Conservation (phyloP, 2,113 vertebrate species). For the Microcebus griseorufus region DNA sequence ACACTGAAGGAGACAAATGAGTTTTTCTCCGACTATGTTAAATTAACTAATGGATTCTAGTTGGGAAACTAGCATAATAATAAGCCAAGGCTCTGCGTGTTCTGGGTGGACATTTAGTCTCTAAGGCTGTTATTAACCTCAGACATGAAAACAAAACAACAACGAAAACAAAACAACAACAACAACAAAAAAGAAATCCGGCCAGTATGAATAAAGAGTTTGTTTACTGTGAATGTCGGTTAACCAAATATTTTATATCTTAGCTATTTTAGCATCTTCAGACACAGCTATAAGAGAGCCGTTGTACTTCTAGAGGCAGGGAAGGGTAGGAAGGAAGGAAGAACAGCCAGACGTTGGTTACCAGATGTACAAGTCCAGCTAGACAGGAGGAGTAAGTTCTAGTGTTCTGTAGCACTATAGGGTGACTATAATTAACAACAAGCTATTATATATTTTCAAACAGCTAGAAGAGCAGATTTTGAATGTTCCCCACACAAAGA, state of each 20-base stretch:
- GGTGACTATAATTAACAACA: background rate
- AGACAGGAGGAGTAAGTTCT: background rate
- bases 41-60: slow-evolving; percentile 70
- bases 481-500: background rate
- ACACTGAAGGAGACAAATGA: slow-evolving; percentile 78
- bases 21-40: slow-evolving; percentile 44
- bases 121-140: background rate
- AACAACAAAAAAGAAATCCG: background rate
- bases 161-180: background rate
- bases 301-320: background rate
- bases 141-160: background rate
- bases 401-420: background rate
- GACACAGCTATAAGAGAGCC: background rate
- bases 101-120: slow-evolving; percentile 42
- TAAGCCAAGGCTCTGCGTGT: background rate
- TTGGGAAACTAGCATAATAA: slow-evolving; percentile 32
- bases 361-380: background rate
- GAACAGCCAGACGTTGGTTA: background rate
- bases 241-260: background rate
- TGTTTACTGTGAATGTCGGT: background rate
- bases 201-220: background rate
- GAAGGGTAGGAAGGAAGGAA: background rate
- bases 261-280: background rate
- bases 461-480: background rate
- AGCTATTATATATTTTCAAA: background rate